Conservation (phyloP, 2,113 vertebrate species). For the Gymnogyps californianus region DNA sequence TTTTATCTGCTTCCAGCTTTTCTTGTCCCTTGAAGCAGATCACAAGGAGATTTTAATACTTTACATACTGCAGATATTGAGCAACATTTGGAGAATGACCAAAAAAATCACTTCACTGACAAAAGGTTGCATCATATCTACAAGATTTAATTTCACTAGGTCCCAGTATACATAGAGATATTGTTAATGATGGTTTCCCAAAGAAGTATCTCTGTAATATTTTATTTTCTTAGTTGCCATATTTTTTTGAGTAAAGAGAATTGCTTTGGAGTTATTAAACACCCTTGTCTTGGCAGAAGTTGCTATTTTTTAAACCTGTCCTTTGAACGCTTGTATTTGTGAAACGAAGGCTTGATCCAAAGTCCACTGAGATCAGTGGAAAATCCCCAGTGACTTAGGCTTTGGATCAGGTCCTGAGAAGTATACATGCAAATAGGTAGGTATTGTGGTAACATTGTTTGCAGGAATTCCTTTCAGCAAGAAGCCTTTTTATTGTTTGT, state of each 20-base stretch:
- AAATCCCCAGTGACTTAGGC: conserved; percentile 42
- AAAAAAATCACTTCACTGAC: background rate
- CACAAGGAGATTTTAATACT: conserved; percentile 13
- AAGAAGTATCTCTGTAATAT: background rate
- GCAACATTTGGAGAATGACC: conserved; percentile 22
- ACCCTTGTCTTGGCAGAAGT: background rate
- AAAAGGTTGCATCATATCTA: background rate
- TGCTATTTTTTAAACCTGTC: background rate
- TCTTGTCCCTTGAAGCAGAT: conserved; percentile 28
- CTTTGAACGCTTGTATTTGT: background rate
- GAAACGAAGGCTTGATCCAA: background rate
- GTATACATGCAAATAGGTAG: background rate
- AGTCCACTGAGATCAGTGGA: conserved; percentile 37
- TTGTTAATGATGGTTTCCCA: background rate
- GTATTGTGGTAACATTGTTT: conserved; percentile 1
- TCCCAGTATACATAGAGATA: background rate
- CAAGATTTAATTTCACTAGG: background rate
- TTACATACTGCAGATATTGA: background rate
- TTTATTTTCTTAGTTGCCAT: background rate
- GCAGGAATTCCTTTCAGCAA: conserved; percentile 26
- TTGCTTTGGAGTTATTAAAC: background rate
- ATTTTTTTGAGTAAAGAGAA: background rate
- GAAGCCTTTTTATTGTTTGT: conserved; percentile 70
- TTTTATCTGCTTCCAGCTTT: conserved; percentile 20
- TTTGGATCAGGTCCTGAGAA: conserved; percentile 29